Percentiles rank a stretch among this genome's conserved stretches.
These are phyloP conservation scores for Micrasema longulum DNA, from an alignment of 1,140 invertebrate species.

Conservation along the genomic window DNA sequence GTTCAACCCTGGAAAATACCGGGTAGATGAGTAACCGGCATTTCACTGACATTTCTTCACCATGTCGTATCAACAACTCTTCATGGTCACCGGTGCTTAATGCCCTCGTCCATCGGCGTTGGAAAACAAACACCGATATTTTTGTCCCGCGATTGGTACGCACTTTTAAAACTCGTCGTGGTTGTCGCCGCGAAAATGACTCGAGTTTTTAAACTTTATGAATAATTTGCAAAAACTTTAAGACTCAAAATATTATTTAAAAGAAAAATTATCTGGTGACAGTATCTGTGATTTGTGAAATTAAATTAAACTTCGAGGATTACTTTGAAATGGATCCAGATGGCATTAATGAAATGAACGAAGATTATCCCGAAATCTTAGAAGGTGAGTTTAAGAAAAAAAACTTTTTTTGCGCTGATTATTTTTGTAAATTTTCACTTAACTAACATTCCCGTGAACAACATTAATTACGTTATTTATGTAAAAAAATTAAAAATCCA, in stretches of 20 bases:
- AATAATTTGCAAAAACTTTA: no score
- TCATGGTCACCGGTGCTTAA: no score
- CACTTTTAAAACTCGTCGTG: no score
- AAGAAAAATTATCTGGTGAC: not conserved
- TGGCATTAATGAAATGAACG: not conserved
- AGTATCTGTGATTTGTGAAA: not conserved
- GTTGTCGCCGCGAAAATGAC: no score
- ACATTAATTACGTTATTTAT: no score
- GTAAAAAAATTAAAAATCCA: no score
- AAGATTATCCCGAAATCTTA: conserved; percentile 9
- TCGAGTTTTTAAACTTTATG: no score
- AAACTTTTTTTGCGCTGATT: not conserved
- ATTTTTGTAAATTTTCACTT: no score
- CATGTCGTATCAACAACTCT: conserved; percentile 20
- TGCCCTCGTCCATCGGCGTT: no score
- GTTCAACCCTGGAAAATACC: conserved; percentile 42
- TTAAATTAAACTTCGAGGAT: not conserved
- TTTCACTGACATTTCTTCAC: conserved; percentile 38
- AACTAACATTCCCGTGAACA: no score
- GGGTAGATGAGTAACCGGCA: conserved; percentile 61
- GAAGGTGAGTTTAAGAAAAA: conserved; percentile 10
- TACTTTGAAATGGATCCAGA: conserved; percentile 23
- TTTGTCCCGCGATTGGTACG: no score
- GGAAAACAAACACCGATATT: no score
- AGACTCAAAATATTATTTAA: not conserved